phyloP scores from a whole-genome alignment of 2,797 vertebrate species.

The Rhinoraja longicauda region DNA sequence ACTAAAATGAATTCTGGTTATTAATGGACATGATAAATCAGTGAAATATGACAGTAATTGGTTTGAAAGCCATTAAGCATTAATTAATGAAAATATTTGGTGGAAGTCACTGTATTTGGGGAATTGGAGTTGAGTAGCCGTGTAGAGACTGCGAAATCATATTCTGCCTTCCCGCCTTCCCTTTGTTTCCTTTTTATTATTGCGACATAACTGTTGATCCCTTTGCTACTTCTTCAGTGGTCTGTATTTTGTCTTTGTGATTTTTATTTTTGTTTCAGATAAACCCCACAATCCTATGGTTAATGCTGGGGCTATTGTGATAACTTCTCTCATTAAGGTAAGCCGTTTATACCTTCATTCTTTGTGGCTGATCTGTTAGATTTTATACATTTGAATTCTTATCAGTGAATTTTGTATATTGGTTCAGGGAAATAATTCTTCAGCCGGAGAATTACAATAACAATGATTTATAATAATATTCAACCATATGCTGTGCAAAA shows the following conservation, averaged over 20 bases:
- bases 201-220: background rate
- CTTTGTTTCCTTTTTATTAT: background rate
- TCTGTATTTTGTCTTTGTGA: background rate
- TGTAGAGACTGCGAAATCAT: background rate
- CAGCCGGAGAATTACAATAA: too few species aligned
- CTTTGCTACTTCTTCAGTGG: too few species aligned
- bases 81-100: background rate
- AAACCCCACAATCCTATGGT: conserved; percentile 99
- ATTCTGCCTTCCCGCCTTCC: too few species aligned
- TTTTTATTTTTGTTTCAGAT: conserved; percentile 63
- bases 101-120: background rate
- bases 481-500: too few species aligned
- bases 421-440: too few species aligned
- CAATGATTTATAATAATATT: too few species aligned
- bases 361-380: background rate
- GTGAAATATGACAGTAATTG: background rate
- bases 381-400: background rate
- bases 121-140: background rate
- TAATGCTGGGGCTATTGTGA: conserved; percentile 93
- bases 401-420: background rate
- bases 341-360: conserved; percentile 40
- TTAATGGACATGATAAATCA: too few species aligned
- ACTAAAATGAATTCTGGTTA: too few species aligned
- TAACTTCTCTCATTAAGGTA: conserved; percentile 98
- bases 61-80: background rate